Evolutionary conservation across 2,888 invertebrate genomes (phyloP).

Genomic region (Argyresthia goedartella): DNA sequence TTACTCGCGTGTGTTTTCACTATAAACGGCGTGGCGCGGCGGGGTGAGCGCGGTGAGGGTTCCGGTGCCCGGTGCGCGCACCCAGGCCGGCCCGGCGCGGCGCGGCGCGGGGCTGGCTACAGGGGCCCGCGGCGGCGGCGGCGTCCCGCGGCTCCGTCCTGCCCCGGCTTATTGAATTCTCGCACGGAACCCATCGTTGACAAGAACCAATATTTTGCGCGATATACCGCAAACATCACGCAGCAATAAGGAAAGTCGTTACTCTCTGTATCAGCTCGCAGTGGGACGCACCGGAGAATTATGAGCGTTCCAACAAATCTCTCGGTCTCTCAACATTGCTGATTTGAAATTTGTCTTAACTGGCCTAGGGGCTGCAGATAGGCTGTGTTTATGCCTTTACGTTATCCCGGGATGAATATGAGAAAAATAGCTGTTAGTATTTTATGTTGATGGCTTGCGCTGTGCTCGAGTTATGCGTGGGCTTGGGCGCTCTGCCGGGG

Average conservation of each 20-base stretch:
- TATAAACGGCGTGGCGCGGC: constrained; percentile 44
- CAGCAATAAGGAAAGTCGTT: constrained; percentile 8
- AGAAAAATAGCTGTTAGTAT: no score
- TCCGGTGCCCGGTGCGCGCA: constrained; percentile 23
- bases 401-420: no score
- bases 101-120: constrained; percentile 21
- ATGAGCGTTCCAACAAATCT: constrained; percentile 1
- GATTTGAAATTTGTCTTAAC: no score
- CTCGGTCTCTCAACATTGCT: no score
- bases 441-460: no score
- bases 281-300: neutral
- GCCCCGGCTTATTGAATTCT: constrained; percentile 46
- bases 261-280: constrained; percentile 6
- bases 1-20: constrained; percentile 53
- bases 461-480: constrained; percentile 18
- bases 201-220: constrained; percentile 30
- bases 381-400: no score
- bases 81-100: constrained; percentile 13
- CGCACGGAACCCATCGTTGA: constrained; percentile 43
- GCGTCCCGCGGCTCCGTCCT: constrained; percentile 39
- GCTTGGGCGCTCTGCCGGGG: constrained; percentile 38
- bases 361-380: no score
- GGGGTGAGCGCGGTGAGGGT: constrained; percentile 31
- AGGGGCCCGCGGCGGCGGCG: constrained; percentile 33
- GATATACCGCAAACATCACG: constrained; percentile 14